phyloP scores from a whole-genome alignment of 1,140 invertebrate genomes.

The Galleria mellonella region DNA sequence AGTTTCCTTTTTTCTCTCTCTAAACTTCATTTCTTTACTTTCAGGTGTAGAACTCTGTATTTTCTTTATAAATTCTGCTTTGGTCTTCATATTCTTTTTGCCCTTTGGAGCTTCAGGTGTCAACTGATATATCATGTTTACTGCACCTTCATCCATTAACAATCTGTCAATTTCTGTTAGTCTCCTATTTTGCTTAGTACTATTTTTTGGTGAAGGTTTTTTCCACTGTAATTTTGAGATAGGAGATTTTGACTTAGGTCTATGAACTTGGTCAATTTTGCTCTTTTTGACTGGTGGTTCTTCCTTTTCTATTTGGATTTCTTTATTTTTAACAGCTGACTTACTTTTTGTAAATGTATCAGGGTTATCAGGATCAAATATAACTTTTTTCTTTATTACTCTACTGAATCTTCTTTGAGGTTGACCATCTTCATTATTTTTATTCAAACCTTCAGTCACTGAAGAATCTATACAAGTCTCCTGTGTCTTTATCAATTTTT shows the following conservation, averaged over 20 bases:
- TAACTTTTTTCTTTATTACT: conserved; percentile 80
- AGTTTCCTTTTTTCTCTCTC: conserved; percentile 62
- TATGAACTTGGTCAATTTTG: conserved; percentile 34
- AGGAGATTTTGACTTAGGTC: conserved; percentile 52
- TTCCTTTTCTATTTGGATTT: conserved; percentile 12
- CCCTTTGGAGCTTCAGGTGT: conserved; percentile 67
- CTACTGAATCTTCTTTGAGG: conserved; percentile 63
- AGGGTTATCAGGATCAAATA: conserved; percentile 81
- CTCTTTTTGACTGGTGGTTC: conserved; percentile 40
- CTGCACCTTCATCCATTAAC: conserved; percentile 88
- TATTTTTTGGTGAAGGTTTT: conserved; percentile 56
- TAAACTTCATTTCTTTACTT: conserved; percentile 64
- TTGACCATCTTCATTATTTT: conserved; percentile 39
- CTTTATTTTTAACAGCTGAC: conserved; percentile 35
- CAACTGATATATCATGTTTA: conserved; percentile 88
- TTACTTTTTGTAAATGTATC: conserved; percentile 69
- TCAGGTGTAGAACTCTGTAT: conserved; percentile 73
- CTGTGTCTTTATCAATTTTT: conserved; percentile 14
- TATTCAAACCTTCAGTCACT: conserved; percentile 31
- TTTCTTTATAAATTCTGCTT: conserved; percentile 76
- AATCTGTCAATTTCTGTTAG: conserved; percentile 84
- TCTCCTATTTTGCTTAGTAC: conserved; percentile 72
- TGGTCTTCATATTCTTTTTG: conserved; percentile 64
- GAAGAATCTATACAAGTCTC: conserved; percentile 32
- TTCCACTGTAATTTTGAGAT: conserved; percentile 58